A percentile compares a stretch with the other conserved stretches of the same genome.
Conservation (phyloP, 2,797 vertebrate genomes). For the Psittacula derbiana region DNA sequence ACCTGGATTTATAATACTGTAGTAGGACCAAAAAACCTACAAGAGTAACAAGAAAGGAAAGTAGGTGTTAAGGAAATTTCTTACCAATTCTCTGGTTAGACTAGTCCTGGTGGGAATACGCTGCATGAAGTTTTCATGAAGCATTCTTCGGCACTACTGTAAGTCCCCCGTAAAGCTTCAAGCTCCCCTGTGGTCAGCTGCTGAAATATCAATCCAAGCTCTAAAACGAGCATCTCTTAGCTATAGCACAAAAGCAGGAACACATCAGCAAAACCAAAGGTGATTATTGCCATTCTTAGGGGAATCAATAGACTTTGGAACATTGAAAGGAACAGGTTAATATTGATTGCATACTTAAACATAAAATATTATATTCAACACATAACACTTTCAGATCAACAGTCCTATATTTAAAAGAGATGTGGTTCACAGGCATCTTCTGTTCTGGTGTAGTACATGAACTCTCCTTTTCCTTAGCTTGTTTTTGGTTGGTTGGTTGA, state of each 20-base stretch:
- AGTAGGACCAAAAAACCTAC: not conserved
- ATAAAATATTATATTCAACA: not conserved
- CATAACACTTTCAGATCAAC: not conserved
- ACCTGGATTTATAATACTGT: not conserved
- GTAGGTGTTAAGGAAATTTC: not conserved
- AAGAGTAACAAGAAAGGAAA: not conserved
- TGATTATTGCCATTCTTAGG: not conserved
- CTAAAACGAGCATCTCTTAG: not conserved
- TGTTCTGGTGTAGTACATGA: not conserved
- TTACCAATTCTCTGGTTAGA: not conserved
- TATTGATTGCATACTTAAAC: not conserved
- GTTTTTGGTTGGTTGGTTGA: not conserved
- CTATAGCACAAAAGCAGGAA: not conserved
- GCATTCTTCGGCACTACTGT: not conserved
- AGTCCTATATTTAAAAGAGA: not conserved
- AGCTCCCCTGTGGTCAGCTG: not conserved
- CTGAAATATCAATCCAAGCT: not conserved
- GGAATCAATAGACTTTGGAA: not conserved
- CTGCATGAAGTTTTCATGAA: not conserved
- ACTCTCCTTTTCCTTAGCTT: not conserved
- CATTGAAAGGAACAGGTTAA: not conserved
- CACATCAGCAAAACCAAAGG: not conserved
- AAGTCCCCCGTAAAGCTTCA: not conserved
- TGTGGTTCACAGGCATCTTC: accelerated
- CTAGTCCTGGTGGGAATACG: not conserved